Evolutionary conservation across 2,888 invertebrate species (phyloP).

Genomic region (Exephanes ischioxanthus): DNA sequence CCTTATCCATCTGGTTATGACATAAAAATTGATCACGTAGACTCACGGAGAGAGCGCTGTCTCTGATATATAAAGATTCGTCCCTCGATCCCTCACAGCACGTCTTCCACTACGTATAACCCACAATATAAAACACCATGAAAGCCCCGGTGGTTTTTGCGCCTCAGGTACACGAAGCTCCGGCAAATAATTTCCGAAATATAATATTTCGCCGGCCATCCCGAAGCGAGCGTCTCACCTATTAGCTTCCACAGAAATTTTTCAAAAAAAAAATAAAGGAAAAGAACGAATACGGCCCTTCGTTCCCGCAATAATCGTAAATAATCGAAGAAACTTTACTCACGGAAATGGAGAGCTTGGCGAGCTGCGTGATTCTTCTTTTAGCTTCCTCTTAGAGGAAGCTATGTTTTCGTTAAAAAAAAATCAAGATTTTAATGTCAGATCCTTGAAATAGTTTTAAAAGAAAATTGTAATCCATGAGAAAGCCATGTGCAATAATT

Average conservation of each 20-base stretch:
- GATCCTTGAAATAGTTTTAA: too few relatives aligned
- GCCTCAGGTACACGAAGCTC: neutral
- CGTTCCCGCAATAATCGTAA: neutral
- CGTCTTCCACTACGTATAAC: conserved; percentile 17
- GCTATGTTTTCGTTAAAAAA: too few relatives aligned
- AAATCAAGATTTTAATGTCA: too few relatives aligned
- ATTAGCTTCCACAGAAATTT: neutral
- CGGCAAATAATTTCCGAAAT: neutral
- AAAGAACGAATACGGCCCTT: neutral
- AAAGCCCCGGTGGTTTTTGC: neutral
- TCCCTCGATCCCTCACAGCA: conserved; percentile 53
- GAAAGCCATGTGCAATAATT: neutral
- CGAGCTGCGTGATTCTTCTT: neutral
- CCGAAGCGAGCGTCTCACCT: neutral
- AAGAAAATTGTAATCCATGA: too few relatives aligned
- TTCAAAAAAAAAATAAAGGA: neutral
- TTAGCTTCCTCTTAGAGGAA: neutral
- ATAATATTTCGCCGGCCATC: neutral
- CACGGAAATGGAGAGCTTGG: neutral
- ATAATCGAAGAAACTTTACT: conserved; percentile 12
- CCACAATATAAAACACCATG: neutral
- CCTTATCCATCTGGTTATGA: conserved; percentile 39
- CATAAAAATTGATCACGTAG: conserved; percentile 62
- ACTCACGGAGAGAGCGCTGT: conserved; percentile 41
- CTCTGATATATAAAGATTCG: conserved; percentile 53